Base-by-base conservation (phyloP, 2,113 vertebrate genomes). In the Aegotheles bennettii region DNA sequence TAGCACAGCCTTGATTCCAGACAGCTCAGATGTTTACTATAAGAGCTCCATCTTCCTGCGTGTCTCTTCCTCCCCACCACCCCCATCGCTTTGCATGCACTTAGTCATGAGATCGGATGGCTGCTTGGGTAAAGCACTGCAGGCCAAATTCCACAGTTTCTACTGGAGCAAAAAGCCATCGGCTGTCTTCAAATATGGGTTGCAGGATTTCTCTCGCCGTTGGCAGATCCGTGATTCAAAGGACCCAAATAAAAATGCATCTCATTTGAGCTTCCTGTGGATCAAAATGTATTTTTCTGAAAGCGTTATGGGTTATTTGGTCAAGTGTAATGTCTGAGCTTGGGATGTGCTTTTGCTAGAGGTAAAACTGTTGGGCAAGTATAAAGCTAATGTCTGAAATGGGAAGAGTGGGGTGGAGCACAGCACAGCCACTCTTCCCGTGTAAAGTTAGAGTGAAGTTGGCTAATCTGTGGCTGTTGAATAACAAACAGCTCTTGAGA, bases 11-110 rank as follows among this genome's bases (percentile, higher is more conserved):
- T 54, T 93, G 53, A 65, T 80, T 96, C 87, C 92, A 79, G 93
- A 64, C 74, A 77, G 95, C 94, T 95, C 73, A 80, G 93, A 83
- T 92, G 94, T 97, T 97, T 95, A 96, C 96, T 97, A 76, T 91
- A 61, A 92, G 87, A 84, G 80, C 75, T 95, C 68, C 84, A 71
- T 89, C 92, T 89, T 91, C 64, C 93, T 95, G 53, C 51, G 16
- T 94, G 81, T 84, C 89, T 88, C 84, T 94, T 89, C 95, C 80
- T 94, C 61, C 90, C 88, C 78, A 75, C 87, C 40, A 13, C 79
- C 87, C 51, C 69, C 74, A 75, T 56, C 11, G 13, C 81, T 85
- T 67, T 9, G 10, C 81, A 70, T 84, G 90, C 89, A 77, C 86
- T 96, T 87, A 80, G 74, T 94, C 87, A 89, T 78, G 81, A 85